These are phyloP conservation scores for Zelleria hepariella DNA, from an alignment of 2,888 invertebrate species.

Conservation along the genomic window DNA sequence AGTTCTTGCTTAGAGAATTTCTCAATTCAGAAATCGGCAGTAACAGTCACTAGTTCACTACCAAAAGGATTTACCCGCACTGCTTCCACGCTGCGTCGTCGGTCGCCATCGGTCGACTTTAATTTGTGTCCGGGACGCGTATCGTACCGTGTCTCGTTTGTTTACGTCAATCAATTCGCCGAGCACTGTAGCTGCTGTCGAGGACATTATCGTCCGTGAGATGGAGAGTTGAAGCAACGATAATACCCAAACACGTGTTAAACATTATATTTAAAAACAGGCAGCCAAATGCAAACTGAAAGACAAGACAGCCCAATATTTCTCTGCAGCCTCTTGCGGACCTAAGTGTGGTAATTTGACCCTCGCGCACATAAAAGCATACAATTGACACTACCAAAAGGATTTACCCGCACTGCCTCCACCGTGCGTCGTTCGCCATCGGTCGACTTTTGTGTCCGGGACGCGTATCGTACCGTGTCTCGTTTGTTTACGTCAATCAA, in stretches of 20 bases:
- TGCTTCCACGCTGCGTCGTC: background rate
- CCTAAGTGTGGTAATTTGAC: background rate
- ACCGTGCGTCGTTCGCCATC: background rate
- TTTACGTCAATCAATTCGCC: background rate
- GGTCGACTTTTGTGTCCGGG: background rate
- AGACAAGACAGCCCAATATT: background rate
- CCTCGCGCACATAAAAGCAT: background rate
- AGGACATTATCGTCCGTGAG: background rate
- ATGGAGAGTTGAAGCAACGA: background rate
- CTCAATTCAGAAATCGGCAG: too few species aligned
- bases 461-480: background rate
- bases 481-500: background rate
- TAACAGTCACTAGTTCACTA: too few species aligned
- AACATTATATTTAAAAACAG: background rate
- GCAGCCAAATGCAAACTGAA: background rate
- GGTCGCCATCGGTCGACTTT: too few species aligned
- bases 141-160: background rate
- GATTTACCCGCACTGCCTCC: background rate
- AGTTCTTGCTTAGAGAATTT: too few species aligned
- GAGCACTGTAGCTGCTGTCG: background rate
- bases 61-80: background rate
- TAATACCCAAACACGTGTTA: too few species aligned
- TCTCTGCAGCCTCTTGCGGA: background rate
- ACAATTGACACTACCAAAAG: background rate
- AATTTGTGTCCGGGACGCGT: background rate